These are phyloP conservation scores for Encarsia formosa DNA, from an alignment of 2,888 invertebrate genomes.

Conservation along the genomic window DNA sequence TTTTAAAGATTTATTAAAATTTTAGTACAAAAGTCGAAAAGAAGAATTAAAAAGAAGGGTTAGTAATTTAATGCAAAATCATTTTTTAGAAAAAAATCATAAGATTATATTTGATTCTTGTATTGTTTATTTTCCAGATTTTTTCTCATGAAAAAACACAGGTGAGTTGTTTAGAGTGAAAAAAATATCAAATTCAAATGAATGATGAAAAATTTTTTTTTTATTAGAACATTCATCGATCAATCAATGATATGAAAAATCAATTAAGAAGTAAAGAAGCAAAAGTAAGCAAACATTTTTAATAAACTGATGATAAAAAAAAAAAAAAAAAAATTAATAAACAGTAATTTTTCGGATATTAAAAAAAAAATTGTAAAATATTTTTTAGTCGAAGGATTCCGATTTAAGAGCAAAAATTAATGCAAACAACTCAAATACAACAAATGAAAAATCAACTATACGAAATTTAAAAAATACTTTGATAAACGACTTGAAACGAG, in stretches of 20 bases:
- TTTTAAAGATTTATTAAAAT: no score
- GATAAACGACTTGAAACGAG: slow-evolving; percentile 35
- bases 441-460: background rate
- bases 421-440: background rate
- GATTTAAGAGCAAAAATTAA: slow-evolving; percentile 16
- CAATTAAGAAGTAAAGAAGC: slow-evolving; percentile 2
- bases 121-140: slow-evolving; percentile 12
- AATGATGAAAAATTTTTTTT: background rate
- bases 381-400: slow-evolving; percentile 3
- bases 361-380: no score
- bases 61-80: slow-evolving; percentile 23
- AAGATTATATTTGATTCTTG: no score
- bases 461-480: slow-evolving; percentile 32
- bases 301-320: background rate
- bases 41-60: slow-evolving; percentile 35
- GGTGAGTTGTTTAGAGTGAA: slow-evolving; percentile 10
- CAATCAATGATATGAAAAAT: slow-evolving; percentile 7
- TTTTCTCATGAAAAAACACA: background rate
- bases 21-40: slow-evolving; percentile 33
- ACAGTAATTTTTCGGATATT: slow-evolving; percentile 24
- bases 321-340: slow-evolving; percentile 24
- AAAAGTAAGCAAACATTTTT: slow-evolving; percentile 12
- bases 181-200: background rate
- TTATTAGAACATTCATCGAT: slow-evolving; percentile 11
- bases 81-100: background rate